A percentile compares a stretch with the other conserved stretches of the same genome.
Conservation (phyloP, 2,888 invertebrate genomes). For the Erebia epiphron region DNA sequence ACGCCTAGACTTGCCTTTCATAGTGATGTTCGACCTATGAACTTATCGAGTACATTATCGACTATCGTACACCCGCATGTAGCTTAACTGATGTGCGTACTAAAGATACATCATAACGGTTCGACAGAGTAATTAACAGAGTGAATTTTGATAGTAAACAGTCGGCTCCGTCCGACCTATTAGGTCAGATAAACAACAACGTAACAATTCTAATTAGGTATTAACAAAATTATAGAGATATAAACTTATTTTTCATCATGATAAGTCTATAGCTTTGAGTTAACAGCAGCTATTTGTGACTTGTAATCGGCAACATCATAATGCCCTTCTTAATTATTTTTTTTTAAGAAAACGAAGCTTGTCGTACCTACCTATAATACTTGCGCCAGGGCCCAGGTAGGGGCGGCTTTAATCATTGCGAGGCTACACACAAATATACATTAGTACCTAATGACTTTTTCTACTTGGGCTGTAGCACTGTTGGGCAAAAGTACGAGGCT, state of each 20-base stretch:
- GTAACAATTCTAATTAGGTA: conserved; percentile 3
- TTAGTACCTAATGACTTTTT: too few relatives aligned
- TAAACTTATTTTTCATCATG: not conserved
- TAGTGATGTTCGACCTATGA: conserved; percentile 16
- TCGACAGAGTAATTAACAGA: conserved; percentile 12
- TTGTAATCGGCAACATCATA: too few relatives aligned
- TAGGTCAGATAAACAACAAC: not conserved
- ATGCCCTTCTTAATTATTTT: too few relatives aligned
- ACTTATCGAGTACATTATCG: conserved; percentile 12
- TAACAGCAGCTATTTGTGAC: too few relatives aligned
- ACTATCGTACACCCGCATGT: not conserved
- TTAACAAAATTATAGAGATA: not conserved
- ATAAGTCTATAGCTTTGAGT: too few relatives aligned
- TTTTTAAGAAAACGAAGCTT: too few relatives aligned
- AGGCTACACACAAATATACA: too few relatives aligned
- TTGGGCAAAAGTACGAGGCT: too few relatives aligned
- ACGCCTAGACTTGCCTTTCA: conserved; percentile 24
- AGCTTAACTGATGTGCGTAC: not conserved
- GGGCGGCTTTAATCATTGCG: too few relatives aligned
- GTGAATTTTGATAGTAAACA: not conserved
- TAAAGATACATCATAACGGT: not conserved
- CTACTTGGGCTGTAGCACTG: too few relatives aligned
- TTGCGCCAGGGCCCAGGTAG: too few relatives aligned
- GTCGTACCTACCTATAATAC: too few relatives aligned
- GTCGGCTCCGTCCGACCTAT: not conserved